Conservation (phyloP, 1,140 invertebrate genomes). For the Pectinophora gossypiella region DNA sequence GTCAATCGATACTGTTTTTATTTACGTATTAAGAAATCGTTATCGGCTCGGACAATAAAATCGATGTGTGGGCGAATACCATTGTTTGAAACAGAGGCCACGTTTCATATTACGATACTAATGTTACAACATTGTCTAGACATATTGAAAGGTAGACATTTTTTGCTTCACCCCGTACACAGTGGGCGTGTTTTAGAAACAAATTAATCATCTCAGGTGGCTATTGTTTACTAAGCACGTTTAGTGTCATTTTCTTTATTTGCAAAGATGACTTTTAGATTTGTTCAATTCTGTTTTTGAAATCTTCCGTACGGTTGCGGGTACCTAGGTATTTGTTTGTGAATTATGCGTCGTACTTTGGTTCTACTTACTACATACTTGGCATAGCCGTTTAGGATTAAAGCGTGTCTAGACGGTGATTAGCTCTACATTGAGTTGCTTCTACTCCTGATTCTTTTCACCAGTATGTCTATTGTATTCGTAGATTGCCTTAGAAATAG, state of each 20-base stretch:
- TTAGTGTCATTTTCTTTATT: neutral
- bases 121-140: constrained; percentile 36
- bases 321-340: too few relatives aligned
- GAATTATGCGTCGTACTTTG: too few relatives aligned
- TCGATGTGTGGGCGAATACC: constrained; percentile 22
- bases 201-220: constrained; percentile 34
- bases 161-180: constrained; percentile 37
- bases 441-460: too few relatives aligned
- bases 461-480: neutral
- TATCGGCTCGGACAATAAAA: constrained; percentile 20
- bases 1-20: too few relatives aligned
- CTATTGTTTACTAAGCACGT: constrained; percentile 1
- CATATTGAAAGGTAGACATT: constrained; percentile 44
- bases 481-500: neutral
- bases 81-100: constrained; percentile 29
- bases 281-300: too few relatives aligned
- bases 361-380: too few relatives aligned
- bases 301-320: too few relatives aligned
- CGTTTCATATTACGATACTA: constrained; percentile 15
- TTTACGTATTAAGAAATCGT: constrained; percentile 35
- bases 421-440: too few relatives aligned
- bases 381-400: too few relatives aligned
- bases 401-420: too few relatives aligned
- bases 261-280: neutral
- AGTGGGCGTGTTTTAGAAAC: constrained; percentile 47